These are phyloP conservation scores for Oxyscelio sp. DNA, from an alignment of 2,888 invertebrate genomes.

Conservation along the genomic window DNA sequence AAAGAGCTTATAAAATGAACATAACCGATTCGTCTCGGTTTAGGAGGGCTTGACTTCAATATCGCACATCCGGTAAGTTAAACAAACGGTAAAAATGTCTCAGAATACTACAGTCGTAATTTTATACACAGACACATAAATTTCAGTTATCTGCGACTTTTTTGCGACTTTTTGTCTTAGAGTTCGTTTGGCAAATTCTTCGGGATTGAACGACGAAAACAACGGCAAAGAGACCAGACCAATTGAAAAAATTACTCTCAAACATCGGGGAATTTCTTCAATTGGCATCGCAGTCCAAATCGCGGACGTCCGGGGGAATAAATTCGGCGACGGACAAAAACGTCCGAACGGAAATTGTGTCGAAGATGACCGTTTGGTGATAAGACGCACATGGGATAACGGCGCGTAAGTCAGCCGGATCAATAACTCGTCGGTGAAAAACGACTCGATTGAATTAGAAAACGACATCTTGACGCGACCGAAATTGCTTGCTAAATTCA, in stretches of 20 bases:
- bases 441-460: conserved; percentile 41
- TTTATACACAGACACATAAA: too few species aligned
- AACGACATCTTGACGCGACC: conserved; percentile 31
- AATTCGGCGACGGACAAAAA: conserved; percentile 23
- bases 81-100: too few species aligned
- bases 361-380: conserved; percentile 29
- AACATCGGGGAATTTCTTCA: conserved; percentile 9
- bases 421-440: conserved; percentile 35
- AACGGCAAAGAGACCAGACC: background rate
- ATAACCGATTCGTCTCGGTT: too few species aligned
- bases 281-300: conserved; percentile 3
- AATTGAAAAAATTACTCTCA: background rate
- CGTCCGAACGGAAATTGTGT: conserved; percentile 29
- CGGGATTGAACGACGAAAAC: conserved; percentile 23
- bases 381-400: conserved; percentile 46
- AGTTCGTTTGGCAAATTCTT: conserved; percentile 28
- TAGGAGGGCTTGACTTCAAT: too few species aligned
- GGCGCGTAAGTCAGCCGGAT: conserved; percentile 31
- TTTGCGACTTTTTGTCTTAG: too few species aligned
- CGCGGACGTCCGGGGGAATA: background rate
- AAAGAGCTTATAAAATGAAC: too few species aligned
- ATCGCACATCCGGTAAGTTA: too few species aligned
- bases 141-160: too few species aligned
- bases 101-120: too few species aligned
- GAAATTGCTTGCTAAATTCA: conserved; percentile 18